These are phyloP conservation scores for Jaculus jaculus DNA, from an alignment of 2,113 vertebrate genomes.

Conservation along the genomic window DNA sequence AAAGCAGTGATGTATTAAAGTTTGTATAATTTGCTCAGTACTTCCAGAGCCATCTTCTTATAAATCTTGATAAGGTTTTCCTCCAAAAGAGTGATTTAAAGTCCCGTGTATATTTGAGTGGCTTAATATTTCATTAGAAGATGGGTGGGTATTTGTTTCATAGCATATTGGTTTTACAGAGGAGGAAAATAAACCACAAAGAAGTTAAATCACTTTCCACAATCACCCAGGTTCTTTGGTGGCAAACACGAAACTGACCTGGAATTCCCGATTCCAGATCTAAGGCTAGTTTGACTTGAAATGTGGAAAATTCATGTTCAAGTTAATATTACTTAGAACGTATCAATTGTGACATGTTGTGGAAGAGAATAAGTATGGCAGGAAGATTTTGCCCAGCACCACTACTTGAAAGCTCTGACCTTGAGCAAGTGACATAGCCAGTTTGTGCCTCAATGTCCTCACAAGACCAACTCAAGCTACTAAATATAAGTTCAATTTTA, in stretches of 20 bases:
- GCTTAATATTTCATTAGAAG: background rate
- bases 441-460: background rate
- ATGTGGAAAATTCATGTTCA: background rate
- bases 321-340: background rate
- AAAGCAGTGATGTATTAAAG: constrained; percentile 52
- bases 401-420: background rate
- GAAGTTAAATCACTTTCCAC: background rate
- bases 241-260: background rate
- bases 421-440: background rate
- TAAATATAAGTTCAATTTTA: background rate
- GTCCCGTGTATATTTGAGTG: background rate
- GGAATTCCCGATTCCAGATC: background rate
- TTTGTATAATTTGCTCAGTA: background rate
- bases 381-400: background rate
- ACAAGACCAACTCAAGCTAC: background rate
- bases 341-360: background rate
- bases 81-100: background rate
- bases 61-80: constrained; percentile 19
- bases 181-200: background rate
- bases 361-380: background rate
- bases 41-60: constrained; percentile 35
- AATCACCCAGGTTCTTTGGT: background rate
- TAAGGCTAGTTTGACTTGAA: background rate
- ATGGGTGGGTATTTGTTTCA: background rate
- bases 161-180: background rate